A percentile compares a stretch with the other conserved stretches of the same genome.
Conservation (phyloP, 2,113 vertebrate genomes). For the Empidonax traillii region DNA sequence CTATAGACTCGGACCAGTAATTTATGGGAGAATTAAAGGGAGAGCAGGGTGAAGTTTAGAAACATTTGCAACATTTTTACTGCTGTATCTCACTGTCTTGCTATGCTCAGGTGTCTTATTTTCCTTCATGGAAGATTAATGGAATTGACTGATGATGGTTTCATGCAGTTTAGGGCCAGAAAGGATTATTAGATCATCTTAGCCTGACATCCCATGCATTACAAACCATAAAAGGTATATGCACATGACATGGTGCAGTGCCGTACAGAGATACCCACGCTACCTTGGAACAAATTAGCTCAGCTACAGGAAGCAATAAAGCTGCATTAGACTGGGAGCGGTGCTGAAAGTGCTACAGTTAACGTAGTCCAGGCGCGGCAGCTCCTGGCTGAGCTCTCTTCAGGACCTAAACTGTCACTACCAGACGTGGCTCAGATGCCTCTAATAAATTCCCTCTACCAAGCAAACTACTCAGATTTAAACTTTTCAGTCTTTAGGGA, state of each 20-base stretch:
- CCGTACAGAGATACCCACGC: not conserved
- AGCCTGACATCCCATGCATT: conserved; percentile 36
- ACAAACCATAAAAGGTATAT: conserved; percentile 35
- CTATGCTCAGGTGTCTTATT: conserved; percentile 53
- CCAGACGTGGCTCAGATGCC: not conserved
- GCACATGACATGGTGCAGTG: not conserved
- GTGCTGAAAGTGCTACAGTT: not conserved
- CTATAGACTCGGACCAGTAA: not conserved
- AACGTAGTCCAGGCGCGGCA: not conserved
- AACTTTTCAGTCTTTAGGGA: not conserved
- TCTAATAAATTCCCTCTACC: not conserved
- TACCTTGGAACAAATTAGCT: conserved; percentile 56
- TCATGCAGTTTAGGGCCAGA: conserved; percentile 49
- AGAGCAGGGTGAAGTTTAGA: not conserved
- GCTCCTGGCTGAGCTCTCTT: not conserved
- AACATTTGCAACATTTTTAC: conserved; percentile 51
- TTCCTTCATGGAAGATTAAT: conserved; percentile 58
- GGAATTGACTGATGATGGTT: conserved; percentile 47
- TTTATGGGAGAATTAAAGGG: conserved; percentile 3
- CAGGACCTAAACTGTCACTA: not conserved
- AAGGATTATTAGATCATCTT: conserved; percentile 60
- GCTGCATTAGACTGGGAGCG: not conserved
- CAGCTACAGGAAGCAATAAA: conserved; percentile 44
- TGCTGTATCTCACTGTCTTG: conserved; percentile 42
- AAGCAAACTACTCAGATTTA: not conserved